phyloP scores from a whole-genome alignment of 2,113 vertebrate species.

The Sapayoa aenigma region DNA sequence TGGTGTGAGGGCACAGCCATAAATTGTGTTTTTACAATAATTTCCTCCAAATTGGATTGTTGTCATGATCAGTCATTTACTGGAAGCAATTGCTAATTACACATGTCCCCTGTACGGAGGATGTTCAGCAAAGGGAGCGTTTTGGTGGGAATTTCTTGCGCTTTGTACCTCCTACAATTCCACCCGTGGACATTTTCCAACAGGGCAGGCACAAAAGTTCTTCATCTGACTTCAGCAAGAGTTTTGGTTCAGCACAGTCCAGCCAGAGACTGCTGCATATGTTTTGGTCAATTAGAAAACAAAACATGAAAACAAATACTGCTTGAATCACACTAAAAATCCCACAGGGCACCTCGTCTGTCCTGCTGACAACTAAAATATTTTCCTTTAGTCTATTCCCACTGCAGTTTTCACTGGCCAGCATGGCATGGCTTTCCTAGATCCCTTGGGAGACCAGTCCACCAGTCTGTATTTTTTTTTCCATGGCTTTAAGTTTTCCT shows the following conservation, averaged over 20 bases:
- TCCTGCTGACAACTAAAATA: neutral
- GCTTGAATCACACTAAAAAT: neutral
- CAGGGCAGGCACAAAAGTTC: neutral
- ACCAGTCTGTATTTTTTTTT: neutral
- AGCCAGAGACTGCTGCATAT: neutral
- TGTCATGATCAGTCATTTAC: slow-evolving; percentile 40
- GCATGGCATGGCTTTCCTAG: neutral
- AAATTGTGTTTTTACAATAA: slow-evolving; percentile 37
- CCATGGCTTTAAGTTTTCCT: neutral
- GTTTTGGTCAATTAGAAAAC: slow-evolving; percentile 55
- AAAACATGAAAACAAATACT: slow-evolving; percentile 34
- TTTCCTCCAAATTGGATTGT: slow-evolving; percentile 50
- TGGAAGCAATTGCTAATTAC: slow-evolving; percentile 30
- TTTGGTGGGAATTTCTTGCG: neutral
- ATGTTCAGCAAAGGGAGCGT: neutral
- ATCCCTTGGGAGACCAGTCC: neutral
- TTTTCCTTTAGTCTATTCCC: slow-evolving; percentile 10
- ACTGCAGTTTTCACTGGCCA: neutral
- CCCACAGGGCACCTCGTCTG: neutral
- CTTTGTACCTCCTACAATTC: neutral
- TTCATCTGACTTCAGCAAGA: neutral
- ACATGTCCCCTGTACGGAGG: slow-evolving; percentile 23
- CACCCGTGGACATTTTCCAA: neutral
- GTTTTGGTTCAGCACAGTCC: slow-evolving; percentile 3
- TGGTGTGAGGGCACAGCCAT: slow-evolving; percentile 20